Percentiles rank a stretch among this genome's conserved stretches.
Conservation (phyloP, 2,888 invertebrate species). For the Buathra laborator region DNA sequence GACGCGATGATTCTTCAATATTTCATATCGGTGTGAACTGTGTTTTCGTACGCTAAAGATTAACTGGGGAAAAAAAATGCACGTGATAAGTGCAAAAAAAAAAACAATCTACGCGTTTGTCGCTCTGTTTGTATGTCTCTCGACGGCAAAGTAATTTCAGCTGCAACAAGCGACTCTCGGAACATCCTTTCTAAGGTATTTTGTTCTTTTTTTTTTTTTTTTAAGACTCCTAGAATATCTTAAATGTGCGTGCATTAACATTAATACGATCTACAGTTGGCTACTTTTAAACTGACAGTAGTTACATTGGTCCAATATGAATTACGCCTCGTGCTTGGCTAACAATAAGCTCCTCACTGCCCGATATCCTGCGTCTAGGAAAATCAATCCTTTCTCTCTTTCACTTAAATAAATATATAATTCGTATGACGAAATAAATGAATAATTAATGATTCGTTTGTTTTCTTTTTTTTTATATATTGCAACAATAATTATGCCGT, state of each 20-base stretch:
- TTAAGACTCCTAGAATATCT: slow-evolving; percentile 60
- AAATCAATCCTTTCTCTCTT: slow-evolving; percentile 37
- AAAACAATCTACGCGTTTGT: neutral
- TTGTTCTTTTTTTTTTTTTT: slow-evolving; percentile 31
- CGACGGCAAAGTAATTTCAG: neutral
- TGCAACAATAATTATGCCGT: slow-evolving; percentile 34
- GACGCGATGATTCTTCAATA: neutral
- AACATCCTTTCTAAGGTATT: slow-evolving; percentile 55
- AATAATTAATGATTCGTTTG: slow-evolving; percentile 35
- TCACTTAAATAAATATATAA: slow-evolving; percentile 35
- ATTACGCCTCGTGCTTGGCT: slow-evolving; percentile 68
- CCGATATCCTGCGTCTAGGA: slow-evolving; percentile 61
- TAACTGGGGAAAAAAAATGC: neutral
- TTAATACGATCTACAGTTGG: slow-evolving; percentile 68
- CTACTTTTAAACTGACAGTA: slow-evolving; percentile 75
- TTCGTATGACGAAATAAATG: slow-evolving; percentile 2
- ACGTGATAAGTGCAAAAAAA: neutral
- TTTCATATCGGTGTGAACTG: slow-evolving; percentile 11
- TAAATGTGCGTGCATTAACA: slow-evolving; percentile 68
- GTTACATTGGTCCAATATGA: slow-evolving; percentile 82
- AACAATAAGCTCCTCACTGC: slow-evolving; percentile 67
- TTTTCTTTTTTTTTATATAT: slow-evolving; percentile 29
- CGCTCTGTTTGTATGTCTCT: neutral
- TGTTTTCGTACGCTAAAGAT: neutral
- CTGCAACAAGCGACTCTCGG: slow-evolving; percentile 39